Evolutionary conservation across 2,888 invertebrate species (phyloP), one percentile per base, ranked within the genome.

Genomic region (Dicyrtomina minuta): DNA sequence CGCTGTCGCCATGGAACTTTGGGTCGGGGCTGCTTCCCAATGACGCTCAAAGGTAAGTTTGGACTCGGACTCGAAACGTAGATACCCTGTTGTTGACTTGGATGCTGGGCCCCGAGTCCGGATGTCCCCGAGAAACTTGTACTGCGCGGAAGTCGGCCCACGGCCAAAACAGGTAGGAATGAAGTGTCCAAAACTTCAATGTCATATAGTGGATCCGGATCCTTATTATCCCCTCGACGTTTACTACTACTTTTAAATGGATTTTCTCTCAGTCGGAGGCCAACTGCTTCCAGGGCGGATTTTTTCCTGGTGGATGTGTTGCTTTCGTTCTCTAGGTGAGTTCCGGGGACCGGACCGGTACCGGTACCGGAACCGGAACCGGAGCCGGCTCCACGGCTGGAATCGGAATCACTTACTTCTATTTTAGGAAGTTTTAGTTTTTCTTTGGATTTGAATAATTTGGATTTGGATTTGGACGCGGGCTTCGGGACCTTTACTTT

Each of bases 1-100:
- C 79, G 56, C 71, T 77, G 26, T 78, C 80, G 78, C 70, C 77
- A 78, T 72, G 78, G 79, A 62, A 62, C 46, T 51, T 62, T 62
- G 2, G 33, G 51, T 17, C 59, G 58, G 74, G 79, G 64, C 62
- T 70, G 61, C 66, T 72, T 59, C 69, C 69, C 59, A 46, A 70
- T 70, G 46, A 70, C 71, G 49, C 60, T 59, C 33, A 46, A 59
- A 8, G 67, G 73, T n/a, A 66, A 20, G 44, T 49, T 33, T n/a
- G 56, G 56, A 33, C 26, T 44, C n/a, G n/a, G n/a, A n/a, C n/a
- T n/a, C n/a, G n/a, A n/a, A 2, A 51, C 72, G 51, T 66, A 68
- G 62, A 73, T 72, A 60, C 68, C 75, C n/a, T n/a, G n/a, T n/a
- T n/a, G n/a, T 13, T 41, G 51, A 46, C 62, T 59, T 1, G 71